Conservation (phyloP, 2,888 invertebrate genomes). For the Scaptomyza polygonia region DNA sequence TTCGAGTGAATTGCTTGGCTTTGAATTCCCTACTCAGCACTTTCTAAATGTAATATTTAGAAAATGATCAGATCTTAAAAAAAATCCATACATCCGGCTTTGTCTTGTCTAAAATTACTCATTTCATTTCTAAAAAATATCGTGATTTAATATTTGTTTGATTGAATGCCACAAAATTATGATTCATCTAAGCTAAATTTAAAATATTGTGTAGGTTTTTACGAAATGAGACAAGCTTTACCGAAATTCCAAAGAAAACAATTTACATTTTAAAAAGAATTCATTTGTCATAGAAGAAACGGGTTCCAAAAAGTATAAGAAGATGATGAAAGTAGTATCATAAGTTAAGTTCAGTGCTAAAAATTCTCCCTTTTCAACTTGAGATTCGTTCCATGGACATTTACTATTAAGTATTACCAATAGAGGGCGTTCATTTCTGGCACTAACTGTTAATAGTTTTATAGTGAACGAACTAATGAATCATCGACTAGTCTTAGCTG, state of each 20-base stretch:
- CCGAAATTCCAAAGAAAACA: neutral
- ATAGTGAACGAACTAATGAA: constrained; percentile 23
- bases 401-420: constrained; percentile 1
- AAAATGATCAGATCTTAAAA: neutral
- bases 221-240: neutral
- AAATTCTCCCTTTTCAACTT: no score
- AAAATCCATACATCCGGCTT: neutral
- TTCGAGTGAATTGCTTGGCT: no score
- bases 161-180: neutral
- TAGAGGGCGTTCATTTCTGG: constrained; percentile 22
- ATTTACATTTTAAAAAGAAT: neutral
- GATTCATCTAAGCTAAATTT: constrained; percentile 7
- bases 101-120: constrained; percentile 17
- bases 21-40: no score
- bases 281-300: constrained; percentile 5
- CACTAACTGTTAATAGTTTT: constrained; percentile 25
- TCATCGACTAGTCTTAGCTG: constrained; percentile 15
- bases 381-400: no score
- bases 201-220: neutral
- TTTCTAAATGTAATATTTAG: no score
- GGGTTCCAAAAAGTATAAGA: constrained; percentile 8
- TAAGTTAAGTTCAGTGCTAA: no score
- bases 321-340: no score
- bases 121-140: neutral
- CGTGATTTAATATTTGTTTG: neutral